Conservation (phyloP, 1,140 invertebrate species). For the Scaptomyza pallida region DNA sequence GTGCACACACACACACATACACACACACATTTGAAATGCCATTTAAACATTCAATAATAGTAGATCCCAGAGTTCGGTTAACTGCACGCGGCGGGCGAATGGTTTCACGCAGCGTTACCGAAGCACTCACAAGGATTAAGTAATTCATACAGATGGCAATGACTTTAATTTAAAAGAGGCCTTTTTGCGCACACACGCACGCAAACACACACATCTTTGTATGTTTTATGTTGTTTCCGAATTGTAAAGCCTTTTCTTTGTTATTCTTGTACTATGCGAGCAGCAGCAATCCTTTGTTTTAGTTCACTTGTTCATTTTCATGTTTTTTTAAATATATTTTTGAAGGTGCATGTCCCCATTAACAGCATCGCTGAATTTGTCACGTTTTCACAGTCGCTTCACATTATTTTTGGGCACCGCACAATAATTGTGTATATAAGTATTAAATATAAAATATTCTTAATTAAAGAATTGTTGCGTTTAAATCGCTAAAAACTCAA, state of each 20-base stretch:
- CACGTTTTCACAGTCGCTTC: too few species aligned
- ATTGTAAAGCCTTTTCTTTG: slow-evolving; percentile 15
- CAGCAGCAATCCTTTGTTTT: slow-evolving; percentile 45
- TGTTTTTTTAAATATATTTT: neutral
- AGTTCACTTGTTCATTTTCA: slow-evolving; percentile 60
- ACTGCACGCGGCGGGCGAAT: slow-evolving; percentile 20
- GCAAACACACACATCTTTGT: neutral
- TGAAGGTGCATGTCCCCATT: neutral
- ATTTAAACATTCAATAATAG: too few species aligned
- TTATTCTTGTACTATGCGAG: slow-evolving; percentile 37
- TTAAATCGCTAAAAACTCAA: too few species aligned
- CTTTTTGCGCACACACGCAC: neutral
- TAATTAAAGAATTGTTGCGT: too few species aligned
- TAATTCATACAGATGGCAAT: slow-evolving; percentile 48
- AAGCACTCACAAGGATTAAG: neutral
- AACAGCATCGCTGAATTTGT: neutral
- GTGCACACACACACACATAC: too few species aligned
- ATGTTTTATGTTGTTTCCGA: neutral
- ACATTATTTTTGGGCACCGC: too few species aligned
- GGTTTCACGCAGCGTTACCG: slow-evolving; percentile 28
- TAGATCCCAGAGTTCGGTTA: slow-evolving; percentile 10
- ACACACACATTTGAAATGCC: too few species aligned
- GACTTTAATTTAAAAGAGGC: neutral
- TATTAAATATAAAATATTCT: too few species aligned
- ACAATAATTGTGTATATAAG: too few species aligned